Conservation (phyloP, 2,113 vertebrate genomes). For the Terrapene triunguis region DNA sequence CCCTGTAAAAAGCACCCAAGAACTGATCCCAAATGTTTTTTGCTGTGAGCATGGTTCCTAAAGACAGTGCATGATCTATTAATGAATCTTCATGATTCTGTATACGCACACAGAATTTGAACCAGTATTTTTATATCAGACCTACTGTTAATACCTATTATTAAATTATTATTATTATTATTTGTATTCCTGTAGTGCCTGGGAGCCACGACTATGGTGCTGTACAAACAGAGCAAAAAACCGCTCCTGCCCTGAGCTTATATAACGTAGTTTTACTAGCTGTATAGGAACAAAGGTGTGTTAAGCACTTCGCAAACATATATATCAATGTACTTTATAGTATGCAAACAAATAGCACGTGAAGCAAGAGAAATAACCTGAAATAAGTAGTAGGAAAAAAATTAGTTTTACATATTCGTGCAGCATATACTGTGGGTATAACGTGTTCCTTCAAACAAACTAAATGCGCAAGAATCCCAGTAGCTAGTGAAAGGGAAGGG, state of each 20-base stretch:
- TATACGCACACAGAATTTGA: background rate
- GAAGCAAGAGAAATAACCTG: background rate
- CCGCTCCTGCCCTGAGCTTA: background rate
- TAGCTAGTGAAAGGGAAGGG: background rate
- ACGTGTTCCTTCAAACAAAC: background rate
- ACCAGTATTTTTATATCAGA: background rate
- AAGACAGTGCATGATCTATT: background rate
- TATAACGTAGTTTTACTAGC: background rate
- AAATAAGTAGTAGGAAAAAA: background rate
- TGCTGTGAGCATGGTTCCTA: background rate
- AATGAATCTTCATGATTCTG: background rate
- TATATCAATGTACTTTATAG: background rate
- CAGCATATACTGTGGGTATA: background rate
- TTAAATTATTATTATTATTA: background rate
- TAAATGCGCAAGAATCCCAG: background rate
- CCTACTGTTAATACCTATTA: background rate
- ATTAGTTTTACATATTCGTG: background rate
- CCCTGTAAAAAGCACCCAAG: constrained; percentile 51
- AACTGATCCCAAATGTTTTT: constrained; percentile 15
- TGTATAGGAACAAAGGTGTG: background rate
- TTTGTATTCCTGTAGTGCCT: background rate
- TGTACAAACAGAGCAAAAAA: background rate
- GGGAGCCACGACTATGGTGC: background rate
- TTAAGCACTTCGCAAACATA: background rate
- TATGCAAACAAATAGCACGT: background rate